A percentile compares a stretch with the other conserved stretches of the same genome.
Conservation (phyloP, 2,113 vertebrate species). For the Oostethus manadensis region DNA sequence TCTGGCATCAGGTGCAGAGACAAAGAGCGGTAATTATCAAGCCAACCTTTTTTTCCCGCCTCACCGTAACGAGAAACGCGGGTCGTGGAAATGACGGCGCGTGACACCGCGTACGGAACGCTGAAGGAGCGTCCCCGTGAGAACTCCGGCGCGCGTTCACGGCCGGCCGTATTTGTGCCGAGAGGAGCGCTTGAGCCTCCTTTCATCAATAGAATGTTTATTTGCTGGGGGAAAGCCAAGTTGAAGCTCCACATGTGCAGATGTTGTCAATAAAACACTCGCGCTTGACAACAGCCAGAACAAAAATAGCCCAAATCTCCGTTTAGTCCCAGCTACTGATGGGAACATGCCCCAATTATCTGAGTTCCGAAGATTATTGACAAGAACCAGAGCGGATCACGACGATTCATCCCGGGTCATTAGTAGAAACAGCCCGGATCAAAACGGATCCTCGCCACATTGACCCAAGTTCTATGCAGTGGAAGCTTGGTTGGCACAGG, state of each 20-base stretch:
- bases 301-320: too few species aligned
- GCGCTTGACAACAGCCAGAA: too few species aligned
- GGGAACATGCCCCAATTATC: too few species aligned
- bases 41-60: conserved; percentile 38
- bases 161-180: conserved; percentile 10
- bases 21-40: conserved; percentile 49
- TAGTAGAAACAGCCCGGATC: too few species aligned
- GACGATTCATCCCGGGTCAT: too few species aligned
- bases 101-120: conserved; percentile 11
- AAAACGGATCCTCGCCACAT: too few species aligned
- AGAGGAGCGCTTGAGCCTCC: background rate
- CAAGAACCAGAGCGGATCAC: too few species aligned
- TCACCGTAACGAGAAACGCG: conserved; percentile 24
- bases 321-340: too few species aligned
- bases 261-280: too few species aligned
- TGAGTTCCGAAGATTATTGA: too few species aligned
- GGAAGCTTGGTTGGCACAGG: too few species aligned
- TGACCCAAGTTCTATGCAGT: too few species aligned
- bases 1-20: conserved; percentile 55
- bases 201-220: background rate
- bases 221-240: background rate
- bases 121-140: background rate
- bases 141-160: background rate
- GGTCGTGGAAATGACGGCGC: conserved; percentile 32
- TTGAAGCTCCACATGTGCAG: background rate